Base-by-base conservation (phyloP, 2,797 vertebrate genomes). In the Hozukius guyotensis region DNA sequence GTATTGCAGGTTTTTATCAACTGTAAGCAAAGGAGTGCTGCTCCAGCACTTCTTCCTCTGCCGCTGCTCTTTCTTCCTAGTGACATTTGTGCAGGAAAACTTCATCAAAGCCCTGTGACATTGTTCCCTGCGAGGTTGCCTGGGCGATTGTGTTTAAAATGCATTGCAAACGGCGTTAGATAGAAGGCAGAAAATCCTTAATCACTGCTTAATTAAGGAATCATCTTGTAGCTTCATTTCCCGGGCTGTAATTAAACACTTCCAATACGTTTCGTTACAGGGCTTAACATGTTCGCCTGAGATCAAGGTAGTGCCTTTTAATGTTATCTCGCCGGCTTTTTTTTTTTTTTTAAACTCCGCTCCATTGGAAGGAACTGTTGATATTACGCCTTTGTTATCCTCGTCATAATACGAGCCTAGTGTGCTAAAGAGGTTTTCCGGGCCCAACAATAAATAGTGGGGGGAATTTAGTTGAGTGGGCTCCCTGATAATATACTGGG, bases 201-300 rank as follows among this genome's bases (percentile, higher is more conserved):
- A 96, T 96, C 96, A 95, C 95, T 94, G 90, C 95, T 96, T 96
- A 96, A 96, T 96, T 96, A 96, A 96, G 95, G 94, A 96, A 96
- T 96, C 96, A 96, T 96, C 95, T 96, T 96, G 96, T 96, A 96
- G 96, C 96, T 96, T 96, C 94, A 94, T 96, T 96, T 96, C 96
- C 95, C 93, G 89, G 93, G 95, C 95, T 92, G 94, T 96, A 96
- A 96, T 96, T 96, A 96, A 96, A 96, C 95, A 96, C 93, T 96
- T 95, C 95, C 95, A 95, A 95, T 95, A 95, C 88, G 93, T 96
- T 96, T 96, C 91, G 95, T 96, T 96, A 95, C 96, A 96, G 96
- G 94, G 96, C 96, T 96, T 96, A 96, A 94, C 96, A 96, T 96
- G 96, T 96, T 96, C 94, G 94, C 94, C 93, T 94, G 95, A 96